These are phyloP conservation scores for Neolamprologus hecqui DNA, from an alignment of 2,113 vertebrate genomes.

Conservation along the genomic window DNA sequence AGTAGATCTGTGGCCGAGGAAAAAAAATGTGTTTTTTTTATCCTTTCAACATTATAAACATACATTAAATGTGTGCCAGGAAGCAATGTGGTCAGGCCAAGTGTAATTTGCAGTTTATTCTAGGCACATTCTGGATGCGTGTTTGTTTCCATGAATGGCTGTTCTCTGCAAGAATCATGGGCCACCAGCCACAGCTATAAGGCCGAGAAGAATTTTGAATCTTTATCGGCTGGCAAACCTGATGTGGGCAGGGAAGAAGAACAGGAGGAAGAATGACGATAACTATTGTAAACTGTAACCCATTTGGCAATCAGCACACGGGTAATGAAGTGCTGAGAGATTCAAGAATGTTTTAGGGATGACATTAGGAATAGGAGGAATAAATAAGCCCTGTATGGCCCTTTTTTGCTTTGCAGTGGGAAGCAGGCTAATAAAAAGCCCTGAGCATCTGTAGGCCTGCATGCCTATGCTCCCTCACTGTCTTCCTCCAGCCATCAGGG, in stretches of 20 bases:
- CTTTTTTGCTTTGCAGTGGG: slow-evolving; percentile 9
- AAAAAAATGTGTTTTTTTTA: background rate
- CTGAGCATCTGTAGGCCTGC: slow-evolving; percentile 16
- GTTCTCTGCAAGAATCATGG: background rate
- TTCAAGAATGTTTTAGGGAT: background rate
- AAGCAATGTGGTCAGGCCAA: background rate
- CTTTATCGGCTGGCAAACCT: background rate
- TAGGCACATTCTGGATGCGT: background rate
- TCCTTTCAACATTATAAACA: background rate
- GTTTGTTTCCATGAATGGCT: background rate
- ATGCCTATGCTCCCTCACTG: background rate
- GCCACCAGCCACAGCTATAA: background rate
- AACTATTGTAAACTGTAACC: background rate
- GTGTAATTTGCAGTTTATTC: background rate
- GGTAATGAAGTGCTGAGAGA: background rate
- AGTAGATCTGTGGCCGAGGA: background rate
- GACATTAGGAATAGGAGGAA: background rate
- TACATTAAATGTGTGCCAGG: background rate
- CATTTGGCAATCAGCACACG: background rate
- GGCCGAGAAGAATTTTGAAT: background rate
- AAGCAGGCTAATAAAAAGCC: slow-evolving; percentile 27
- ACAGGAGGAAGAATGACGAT: background rate
- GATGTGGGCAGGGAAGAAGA: background rate
- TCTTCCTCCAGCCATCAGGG: slow-evolving; percentile 9
- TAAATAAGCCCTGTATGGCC: background rate